Evolutionary conservation across 2,888 invertebrate species (phyloP), one percentile per base, ranked within the genome.

Genomic region (Pristionchus exspectatus): DNA sequence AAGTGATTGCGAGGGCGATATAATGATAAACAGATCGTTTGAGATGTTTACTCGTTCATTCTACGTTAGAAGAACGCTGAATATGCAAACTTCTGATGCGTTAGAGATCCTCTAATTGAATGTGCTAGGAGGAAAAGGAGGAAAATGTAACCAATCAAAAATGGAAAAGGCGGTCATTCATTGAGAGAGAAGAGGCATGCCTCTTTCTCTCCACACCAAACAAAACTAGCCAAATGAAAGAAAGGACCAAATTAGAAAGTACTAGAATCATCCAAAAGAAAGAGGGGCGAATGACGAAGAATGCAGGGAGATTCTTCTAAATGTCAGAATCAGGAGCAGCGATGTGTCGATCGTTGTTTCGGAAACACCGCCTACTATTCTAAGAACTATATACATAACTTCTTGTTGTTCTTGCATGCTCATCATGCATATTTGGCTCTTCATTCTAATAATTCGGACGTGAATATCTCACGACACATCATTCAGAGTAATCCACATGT

Each of bases 401-500:
- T 74, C 38, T 50, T 54, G 81, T 81, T 44, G 81, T 24, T 72
- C 77, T 77, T 81, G 24, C n/a, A 81, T 21, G 77, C 30, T 50
- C 77, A 27, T 54, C 27, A 50, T 50, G 50, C 38, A 81, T 81
- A 81, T 54, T 81, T 27, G 4, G 38, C 50, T n/a, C 81, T 54
- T 54, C 50, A n/a, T 54, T 27, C 50, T 50, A 50, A 81, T 81
- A 81, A 54, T 81, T 81, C 81, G 24, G 24, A 33, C 81, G 81
- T 74, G 74, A 74, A 74, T 74, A 74, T 74, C 38, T 74, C 74
- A 81, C 44, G 81, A 81, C 12, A 27, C 50, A 81, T 81, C 81
- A 81, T 54, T 81, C 50, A 50, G 81, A 81, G 81, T 81, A 81
- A 54, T 54, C 44, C 81, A 81, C 81, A 54, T 81, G 81, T 27